phyloP scores from a whole-genome alignment of 1,140 invertebrate genomes.

The Campoletis sonorensis region DNA sequence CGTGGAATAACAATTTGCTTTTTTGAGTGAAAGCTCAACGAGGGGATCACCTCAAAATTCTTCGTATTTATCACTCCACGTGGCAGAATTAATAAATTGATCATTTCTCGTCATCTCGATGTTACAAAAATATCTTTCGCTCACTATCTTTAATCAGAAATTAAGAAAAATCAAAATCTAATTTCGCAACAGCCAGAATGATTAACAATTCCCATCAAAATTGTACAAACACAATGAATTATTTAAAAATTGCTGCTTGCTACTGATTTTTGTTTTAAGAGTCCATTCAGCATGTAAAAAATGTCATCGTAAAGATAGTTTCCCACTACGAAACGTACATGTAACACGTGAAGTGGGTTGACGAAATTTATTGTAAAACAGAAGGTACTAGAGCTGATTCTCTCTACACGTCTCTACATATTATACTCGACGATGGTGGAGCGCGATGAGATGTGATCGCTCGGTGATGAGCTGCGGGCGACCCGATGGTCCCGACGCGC shows the following conservation, averaged over 20 bases:
- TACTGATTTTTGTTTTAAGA: no score
- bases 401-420: conserved; percentile 30
- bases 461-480: conserved; percentile 74
- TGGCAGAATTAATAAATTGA: no score
- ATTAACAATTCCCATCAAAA: background rate
- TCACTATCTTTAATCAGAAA: no score
- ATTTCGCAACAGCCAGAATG: no score
- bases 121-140: no score
- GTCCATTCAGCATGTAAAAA: no score
- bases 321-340: background rate
- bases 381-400: background rate
- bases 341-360: background rate
- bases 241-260: no score
- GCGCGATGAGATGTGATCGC: conserved; percentile 75
- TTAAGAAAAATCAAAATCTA: background rate
- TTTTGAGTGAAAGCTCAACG: background rate
- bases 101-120: no score
- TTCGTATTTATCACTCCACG: background rate
- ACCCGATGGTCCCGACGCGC: conserved; percentile 74
- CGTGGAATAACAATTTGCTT: background rate
- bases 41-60: background rate
- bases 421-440: conserved; percentile 73
- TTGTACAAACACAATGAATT: no score
- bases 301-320: background rate
- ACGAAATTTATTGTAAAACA: conserved; percentile 24